Conservation (phyloP, 2,797 vertebrate species). For the Oceanodroma leucorhoa region DNA sequence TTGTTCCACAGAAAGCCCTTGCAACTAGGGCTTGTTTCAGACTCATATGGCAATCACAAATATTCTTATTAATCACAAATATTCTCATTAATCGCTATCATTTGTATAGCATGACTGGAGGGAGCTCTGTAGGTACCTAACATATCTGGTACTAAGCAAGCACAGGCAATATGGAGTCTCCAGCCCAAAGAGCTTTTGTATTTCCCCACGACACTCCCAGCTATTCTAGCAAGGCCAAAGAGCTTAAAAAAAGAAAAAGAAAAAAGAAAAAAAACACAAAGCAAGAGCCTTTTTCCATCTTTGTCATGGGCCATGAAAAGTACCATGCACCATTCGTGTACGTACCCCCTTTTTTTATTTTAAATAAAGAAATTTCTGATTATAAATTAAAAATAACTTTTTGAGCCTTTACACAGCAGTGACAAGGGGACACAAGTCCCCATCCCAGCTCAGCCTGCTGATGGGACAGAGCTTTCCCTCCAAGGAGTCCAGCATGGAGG, state of each 20-base stretch:
- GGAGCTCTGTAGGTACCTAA: neutral
- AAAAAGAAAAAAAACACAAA: too few relatives aligned
- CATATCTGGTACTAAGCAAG: neutral
- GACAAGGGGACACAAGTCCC: too few relatives aligned
- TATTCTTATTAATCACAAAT: too few relatives aligned
- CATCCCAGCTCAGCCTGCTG: too few relatives aligned
- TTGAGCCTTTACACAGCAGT: neutral
- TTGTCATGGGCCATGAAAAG: neutral
- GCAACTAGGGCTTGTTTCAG: neutral
- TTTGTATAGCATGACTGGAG: neutral
- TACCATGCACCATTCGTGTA: neutral
- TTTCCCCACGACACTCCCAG: neutral
- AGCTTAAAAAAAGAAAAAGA: neutral
- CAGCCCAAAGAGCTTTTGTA: neutral
- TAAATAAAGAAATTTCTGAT: too few relatives aligned
- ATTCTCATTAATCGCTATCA: neutral
- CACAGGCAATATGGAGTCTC: fast-evolving
- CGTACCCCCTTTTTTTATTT: neutral
- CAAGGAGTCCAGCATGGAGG: fast-evolving
- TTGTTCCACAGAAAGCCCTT: fast-evolving
- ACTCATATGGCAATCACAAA: fast-evolving
- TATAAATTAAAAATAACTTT: neutral
- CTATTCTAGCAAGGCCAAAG: neutral
- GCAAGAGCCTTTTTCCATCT: neutral
- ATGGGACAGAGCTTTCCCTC: neutral